Evolutionary conservation across 2,797 vertebrate genomes (phyloP).

Genomic region (Sciurus carolinensis): DNA sequence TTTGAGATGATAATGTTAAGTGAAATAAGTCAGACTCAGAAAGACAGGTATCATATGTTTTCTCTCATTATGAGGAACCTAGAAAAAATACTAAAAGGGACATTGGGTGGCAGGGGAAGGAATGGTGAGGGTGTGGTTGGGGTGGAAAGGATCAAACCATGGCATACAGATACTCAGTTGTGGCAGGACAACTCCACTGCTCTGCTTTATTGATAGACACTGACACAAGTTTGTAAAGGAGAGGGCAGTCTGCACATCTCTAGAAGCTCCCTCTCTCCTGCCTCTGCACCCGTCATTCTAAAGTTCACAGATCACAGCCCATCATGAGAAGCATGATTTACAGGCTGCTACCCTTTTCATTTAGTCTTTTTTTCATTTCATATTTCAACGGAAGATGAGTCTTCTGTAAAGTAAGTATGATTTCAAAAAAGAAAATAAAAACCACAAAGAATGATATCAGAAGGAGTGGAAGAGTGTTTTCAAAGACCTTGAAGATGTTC

Average conservation of each 20-base stretch:
- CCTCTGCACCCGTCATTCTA: background rate
- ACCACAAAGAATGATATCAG: background rate
- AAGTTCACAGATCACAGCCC: accelerated
- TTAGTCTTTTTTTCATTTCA: background rate
- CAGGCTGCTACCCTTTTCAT: background rate
- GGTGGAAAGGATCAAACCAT: too few species aligned
- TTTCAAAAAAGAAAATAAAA: background rate
- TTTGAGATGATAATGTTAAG: too few species aligned
- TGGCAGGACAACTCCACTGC: too few species aligned
- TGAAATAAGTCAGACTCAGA: too few species aligned
- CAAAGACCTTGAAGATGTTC: background rate
- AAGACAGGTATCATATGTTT: too few species aligned
- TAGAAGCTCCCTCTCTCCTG: accelerated
- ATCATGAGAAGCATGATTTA: accelerated
- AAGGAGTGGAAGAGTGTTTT: background rate
- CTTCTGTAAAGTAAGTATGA: background rate
- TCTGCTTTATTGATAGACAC: too few species aligned
- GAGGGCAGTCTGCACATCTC: background rate
- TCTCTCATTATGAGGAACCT: too few species aligned
- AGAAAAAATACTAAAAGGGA: too few species aligned
- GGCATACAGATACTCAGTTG: too few species aligned
- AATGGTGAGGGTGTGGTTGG: too few species aligned
- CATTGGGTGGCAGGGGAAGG: too few species aligned
- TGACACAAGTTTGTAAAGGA: too few species aligned
- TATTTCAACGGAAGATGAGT: background rate